Base-by-base conservation (phyloP, 2,888 invertebrate species). In the Biston stratarius region DNA sequence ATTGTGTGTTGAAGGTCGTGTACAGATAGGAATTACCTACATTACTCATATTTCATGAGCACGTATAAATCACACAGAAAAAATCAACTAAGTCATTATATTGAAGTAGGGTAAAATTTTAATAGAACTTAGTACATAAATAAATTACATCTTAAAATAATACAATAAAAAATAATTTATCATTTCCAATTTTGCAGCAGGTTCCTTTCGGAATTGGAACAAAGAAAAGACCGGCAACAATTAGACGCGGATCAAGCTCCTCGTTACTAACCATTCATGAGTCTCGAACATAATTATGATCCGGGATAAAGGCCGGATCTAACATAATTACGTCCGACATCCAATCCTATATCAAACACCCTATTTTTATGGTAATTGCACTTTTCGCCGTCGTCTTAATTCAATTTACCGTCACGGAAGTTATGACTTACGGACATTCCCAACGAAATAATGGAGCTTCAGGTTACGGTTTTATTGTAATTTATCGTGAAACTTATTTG, bases 301-400 rank as follows among this genome's bases (percentile, higher is more conserved):
- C 83, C 78, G 69, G 83, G 83, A 82, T 85, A 83, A 85, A 82
- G 83, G 80, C 76, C 82, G 79, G 82, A 79, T 78, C 77, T 78
- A 79, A 81, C 81, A 81, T 86, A 84, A 86, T 86, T 85, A 85
- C 78, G 74, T 65, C 74, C 72, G 79, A 71, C 67, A 70, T 73
- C 69, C 67, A 59, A 65, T 63, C 72, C 71, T 77, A 76, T 77
- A 76, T 77, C 76, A 76, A 70, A 71, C 71, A 70, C 82, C 83
- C 84, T 81, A 86, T 91, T 90, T 91, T 91, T 91, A 91, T 90
- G 90, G 84, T 91, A 90, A 92, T 92, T 87, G 87, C 86, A 81
- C 80, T 88, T 86, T 90, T 91, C 89, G 89, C 89, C 78, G 78
- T 78, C 87, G 81, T 83, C 82, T 84, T 83, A 83, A 82, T 83